Evolutionary conservation across 2,797 vertebrate species (phyloP).

Genomic region (Ctenopoma multispine): DNA sequence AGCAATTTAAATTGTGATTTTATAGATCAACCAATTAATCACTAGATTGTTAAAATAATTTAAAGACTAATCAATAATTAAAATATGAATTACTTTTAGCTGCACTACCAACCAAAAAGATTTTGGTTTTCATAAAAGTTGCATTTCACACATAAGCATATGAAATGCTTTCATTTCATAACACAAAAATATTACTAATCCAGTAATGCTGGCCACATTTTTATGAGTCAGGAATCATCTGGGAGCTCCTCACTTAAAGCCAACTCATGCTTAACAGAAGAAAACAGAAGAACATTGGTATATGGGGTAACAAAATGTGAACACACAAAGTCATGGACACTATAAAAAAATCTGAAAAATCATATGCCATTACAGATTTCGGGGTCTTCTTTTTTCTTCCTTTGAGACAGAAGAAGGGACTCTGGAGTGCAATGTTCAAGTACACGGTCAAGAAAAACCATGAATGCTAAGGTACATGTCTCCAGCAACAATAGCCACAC

Average conservation of each 20-base stretch:
- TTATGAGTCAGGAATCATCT: neutral
- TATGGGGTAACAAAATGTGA: neutral
- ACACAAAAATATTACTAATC: neutral
- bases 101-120: neutral
- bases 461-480: constrained; percentile 4
- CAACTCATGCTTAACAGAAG: neutral
- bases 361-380: neutral
- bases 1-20: too few species aligned
- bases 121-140: neutral
- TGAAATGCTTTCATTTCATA: neutral
- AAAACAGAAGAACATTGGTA: neutral
- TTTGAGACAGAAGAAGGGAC: neutral
- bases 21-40: too few species aligned
- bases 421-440: neutral
- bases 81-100: neutral
- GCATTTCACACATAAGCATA: neutral
- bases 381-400: neutral
- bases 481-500: neutral
- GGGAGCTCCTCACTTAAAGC: neutral
- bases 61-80: too few species aligned
- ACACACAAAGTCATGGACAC: neutral
- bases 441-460: neutral
- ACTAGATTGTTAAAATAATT: neutral
- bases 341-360: neutral
- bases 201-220: neutral